Conservation (phyloP, 2,888 invertebrate genomes). For the Nemoura dubitans region DNA sequence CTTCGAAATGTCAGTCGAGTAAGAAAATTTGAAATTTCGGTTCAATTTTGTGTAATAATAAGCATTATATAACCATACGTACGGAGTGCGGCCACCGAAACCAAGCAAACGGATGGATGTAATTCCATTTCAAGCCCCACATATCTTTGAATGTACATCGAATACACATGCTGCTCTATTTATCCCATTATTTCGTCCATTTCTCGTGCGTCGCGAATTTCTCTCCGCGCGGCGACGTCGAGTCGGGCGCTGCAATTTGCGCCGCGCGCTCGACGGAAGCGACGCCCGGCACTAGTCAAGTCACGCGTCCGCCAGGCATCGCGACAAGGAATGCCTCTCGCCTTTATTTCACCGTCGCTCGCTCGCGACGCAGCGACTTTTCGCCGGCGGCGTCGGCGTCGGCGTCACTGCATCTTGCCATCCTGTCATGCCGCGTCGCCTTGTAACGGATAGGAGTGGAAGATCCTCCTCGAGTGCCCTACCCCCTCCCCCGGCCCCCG, state of each 20-base stretch:
- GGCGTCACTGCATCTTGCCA: conserved; percentile 13
- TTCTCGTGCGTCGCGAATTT: neutral
- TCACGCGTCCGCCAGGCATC: neutral
- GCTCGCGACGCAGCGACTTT: no score
- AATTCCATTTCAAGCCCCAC: neutral
- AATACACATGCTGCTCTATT: neutral
- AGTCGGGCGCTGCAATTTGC: no score
- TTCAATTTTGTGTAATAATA: neutral
- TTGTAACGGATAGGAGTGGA: neutral
- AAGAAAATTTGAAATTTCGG: conserved; percentile 17
- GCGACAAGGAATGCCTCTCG: conserved; percentile 31
- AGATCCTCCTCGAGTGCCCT: conserved; percentile 1
- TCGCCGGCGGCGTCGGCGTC: conserved; percentile 20
- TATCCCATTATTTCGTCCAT: neutral
- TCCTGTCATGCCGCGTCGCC: neutral
- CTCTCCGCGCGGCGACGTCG: neutral
- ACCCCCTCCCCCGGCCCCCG: no score
- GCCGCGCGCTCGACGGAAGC: neutral
- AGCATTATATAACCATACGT: neutral
- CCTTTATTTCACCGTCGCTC: conserved; percentile 21
- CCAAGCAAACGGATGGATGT: neutral
- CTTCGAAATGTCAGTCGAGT: conserved; percentile 12
- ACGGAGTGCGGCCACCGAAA: neutral
- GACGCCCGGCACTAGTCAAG: conserved; percentile 16
- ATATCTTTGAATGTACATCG: neutral